Evolutionary conservation across 1,140 invertebrate species (phyloP).

Genomic region (Trinorchestia longiramus): DNA sequence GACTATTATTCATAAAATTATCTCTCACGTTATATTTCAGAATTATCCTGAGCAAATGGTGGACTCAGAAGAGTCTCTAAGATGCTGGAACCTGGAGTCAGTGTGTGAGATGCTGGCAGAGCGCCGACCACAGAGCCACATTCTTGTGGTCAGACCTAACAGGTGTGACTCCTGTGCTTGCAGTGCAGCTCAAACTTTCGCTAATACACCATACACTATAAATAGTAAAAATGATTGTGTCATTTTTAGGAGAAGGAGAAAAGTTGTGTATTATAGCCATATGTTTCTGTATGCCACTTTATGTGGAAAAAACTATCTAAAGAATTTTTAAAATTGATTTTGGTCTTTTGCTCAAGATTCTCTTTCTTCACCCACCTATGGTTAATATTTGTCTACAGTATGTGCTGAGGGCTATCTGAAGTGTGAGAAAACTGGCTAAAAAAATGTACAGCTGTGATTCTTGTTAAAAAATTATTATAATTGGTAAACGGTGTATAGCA

Average conservation of each 20-base stretch:
- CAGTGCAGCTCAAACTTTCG: neutral
- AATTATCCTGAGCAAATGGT: slow-evolving; percentile 34
- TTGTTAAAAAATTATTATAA: no score
- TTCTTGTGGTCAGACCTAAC: slow-evolving; percentile 4
- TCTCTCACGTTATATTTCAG: neutral
- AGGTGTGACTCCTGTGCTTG: neutral
- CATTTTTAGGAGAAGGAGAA: neutral
- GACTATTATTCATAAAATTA: no score
- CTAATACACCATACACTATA: neutral
- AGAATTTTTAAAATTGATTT: neutral
- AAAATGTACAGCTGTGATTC: no score
- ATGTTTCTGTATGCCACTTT: no score
- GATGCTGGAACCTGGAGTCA: slow-evolving; percentile 13
- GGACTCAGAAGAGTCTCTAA: neutral
- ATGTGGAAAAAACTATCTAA: neutral
- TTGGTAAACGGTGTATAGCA: no score
- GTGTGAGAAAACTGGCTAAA: neutral
- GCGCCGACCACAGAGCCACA: neutral
- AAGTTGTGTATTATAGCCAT: no score
- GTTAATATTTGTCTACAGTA: neutral
- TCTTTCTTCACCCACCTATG: neutral
- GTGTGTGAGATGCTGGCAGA: slow-evolving; percentile 5
- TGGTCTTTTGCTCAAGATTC: neutral
- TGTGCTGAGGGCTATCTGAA: neutral
- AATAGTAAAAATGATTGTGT: neutral